Percentiles rank a stretch among this genome's conserved stretches.
phyloP scores from a whole-genome alignment of 2,888 invertebrate species.

The Mythimna pallens region DNA sequence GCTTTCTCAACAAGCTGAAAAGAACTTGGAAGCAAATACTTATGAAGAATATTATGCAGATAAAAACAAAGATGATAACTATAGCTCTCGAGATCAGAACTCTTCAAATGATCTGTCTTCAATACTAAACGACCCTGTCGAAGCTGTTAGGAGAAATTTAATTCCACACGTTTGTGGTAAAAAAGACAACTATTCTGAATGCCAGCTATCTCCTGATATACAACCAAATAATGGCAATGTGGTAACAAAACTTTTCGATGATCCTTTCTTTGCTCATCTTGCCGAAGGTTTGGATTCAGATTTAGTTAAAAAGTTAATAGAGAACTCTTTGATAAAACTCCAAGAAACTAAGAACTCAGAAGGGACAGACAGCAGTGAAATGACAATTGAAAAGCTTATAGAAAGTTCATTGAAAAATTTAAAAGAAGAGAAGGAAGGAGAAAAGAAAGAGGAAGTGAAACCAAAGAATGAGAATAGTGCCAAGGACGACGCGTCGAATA shows the following conservation, averaged over 20 bases:
- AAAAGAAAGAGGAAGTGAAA: slow-evolving; percentile 64
- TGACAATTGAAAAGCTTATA: slow-evolving; percentile 89
- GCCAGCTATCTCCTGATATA: slow-evolving; percentile 56
- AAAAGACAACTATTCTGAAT: slow-evolving; percentile 75
- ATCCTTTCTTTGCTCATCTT: slow-evolving; percentile 92
- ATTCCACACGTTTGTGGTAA: slow-evolving; percentile 95
- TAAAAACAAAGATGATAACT: slow-evolving; percentile 65
- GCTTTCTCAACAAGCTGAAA: slow-evolving; percentile 75
- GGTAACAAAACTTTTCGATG: slow-evolving; percentile 91
- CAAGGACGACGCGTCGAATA: slow-evolving; percentile 70
- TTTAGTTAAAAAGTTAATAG: slow-evolving; percentile 92
- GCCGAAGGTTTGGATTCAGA: slow-evolving; percentile 92
- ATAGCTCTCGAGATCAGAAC: slow-evolving; percentile 62
- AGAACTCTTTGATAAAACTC: slow-evolving; percentile 92
- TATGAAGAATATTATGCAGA: slow-evolving; percentile 86
- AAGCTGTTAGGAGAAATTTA: slow-evolving; percentile 94
- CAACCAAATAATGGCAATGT: slow-evolving; percentile 83
- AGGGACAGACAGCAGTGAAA: slow-evolving; percentile 84
- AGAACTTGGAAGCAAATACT: slow-evolving; percentile 76
- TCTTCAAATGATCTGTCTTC: slow-evolving; percentile 85
- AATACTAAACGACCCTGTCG: slow-evolving; percentile 93
- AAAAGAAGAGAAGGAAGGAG: slow-evolving; percentile 78
- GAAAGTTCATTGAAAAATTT: slow-evolving; percentile 86
- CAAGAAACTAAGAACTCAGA: slow-evolving; percentile 87
- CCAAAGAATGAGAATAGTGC: slow-evolving; percentile 73